These are phyloP conservation scores for Temnopleurus reevesii DNA, from an alignment of 53 echinoderm and acorn worm species.

Conservation along the genomic window DNA sequence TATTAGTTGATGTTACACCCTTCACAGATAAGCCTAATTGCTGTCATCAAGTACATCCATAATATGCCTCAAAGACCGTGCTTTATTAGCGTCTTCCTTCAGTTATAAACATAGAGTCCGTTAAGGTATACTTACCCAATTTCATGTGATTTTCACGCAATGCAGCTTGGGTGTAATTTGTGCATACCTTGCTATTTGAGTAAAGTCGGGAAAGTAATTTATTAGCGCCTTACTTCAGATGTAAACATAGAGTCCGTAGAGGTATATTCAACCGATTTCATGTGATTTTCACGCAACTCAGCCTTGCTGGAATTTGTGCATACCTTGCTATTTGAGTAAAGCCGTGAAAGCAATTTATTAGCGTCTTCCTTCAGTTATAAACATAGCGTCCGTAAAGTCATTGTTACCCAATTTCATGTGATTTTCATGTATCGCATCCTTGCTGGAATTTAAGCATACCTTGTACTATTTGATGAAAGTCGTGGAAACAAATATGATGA, in stretches of 20 bases:
- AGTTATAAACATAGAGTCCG: no score
- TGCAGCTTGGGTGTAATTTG: no score
- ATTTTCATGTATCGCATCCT: not conserved
- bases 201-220: no score
- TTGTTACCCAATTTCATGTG: not conserved
- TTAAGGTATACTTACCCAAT: no score
- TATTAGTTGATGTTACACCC: not conserved
- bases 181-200: no score
- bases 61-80: not conserved
- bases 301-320: no score
- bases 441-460: not conserved
- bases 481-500: no score
- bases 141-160: no score
- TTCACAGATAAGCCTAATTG: constrained; percentile 23
- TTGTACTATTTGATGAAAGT: not conserved
- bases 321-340: no score
- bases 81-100: not conserved
- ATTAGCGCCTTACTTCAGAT: not conserved
- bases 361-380: not conserved
- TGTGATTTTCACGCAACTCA: no score
- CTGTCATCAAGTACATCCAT: constrained; percentile 28
- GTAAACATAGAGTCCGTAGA: not conserved
- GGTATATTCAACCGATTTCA: no score
- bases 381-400: not conserved
- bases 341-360: not conserved